Base-by-base conservation (phyloP, 2,113 vertebrate genomes). In the cat (Felis catus) region DNA sequence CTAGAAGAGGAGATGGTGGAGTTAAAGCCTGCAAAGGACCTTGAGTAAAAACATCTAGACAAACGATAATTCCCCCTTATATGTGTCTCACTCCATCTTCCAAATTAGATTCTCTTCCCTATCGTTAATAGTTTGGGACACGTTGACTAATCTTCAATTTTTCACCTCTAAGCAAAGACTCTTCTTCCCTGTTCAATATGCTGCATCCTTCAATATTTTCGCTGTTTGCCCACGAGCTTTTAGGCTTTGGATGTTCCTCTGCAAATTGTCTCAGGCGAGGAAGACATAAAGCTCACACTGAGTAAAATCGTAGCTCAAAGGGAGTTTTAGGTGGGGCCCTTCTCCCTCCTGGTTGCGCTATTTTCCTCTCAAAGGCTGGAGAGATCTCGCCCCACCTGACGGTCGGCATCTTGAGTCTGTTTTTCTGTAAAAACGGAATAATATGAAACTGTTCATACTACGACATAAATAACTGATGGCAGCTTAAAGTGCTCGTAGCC, bases 391-490 rank as follows among this genome's bases (percentile, higher is more conserved):
- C 87, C 29, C 36, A 84, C 51, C 55, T 84, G 41, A 87, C 83
- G 33, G 33, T 78, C 89, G 29, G n/a, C 6, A n/a, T 87, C 91
- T 92, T 93, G 70, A 86, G 73, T 71, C 90, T 3, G 12, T 84
- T 92, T 93, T 53, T 33, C 89, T 95, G 65, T n/a, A 89, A 94
- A 92, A 84, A 4, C 23, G 58, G 53, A 92, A 96, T 85, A 92
- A 74, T 58, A 53, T 21, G 63, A 29, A 94, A 89, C 39, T 70
- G 27, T 78, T 55, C 51, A 55, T 70, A 53, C 70, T 74, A 71
- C 88, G 29, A 15, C 71, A 63, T 91, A 63, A 96, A 90, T 80
- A 95, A 74, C 36, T 21, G 45, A 86, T 63, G 48, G 68, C 89
- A 95, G 55, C 19, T 87, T 89, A 16, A 82, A 91, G 53, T 89